Conservation (phyloP, 2,888 invertebrate species). For the Melinopterus prodromus region DNA sequence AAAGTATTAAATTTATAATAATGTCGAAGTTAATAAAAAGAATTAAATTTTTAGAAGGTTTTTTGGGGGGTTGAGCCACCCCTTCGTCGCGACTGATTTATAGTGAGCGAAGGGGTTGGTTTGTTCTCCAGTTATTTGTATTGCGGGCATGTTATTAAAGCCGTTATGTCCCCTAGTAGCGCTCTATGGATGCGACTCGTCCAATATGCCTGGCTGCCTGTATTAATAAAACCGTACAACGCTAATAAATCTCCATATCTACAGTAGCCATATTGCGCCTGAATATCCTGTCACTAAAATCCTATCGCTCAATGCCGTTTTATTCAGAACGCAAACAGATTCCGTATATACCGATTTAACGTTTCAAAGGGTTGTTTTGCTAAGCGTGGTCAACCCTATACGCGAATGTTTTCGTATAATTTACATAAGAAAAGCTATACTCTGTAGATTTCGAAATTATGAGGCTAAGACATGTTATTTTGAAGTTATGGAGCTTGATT, state of each 20-base stretch:
- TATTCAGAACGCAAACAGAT: neutral
- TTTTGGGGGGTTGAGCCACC: neutral
- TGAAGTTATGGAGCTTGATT: no score
- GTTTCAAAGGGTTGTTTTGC: neutral
- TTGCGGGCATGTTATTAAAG: conserved; percentile 22
- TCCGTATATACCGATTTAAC: neutral
- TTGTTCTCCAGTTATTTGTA: conserved; percentile 17
- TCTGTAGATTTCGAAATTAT: neutral
- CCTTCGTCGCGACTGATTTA: neutral
- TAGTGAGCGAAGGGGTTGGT: neutral
- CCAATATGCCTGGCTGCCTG: neutral
- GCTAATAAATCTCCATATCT: conserved; percentile 25
- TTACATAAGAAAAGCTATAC: neutral
- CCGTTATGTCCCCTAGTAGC: conserved; percentile 10
- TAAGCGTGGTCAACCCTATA: neutral
- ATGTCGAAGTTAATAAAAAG: neutral
- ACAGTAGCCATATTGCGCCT: conserved; percentile 20
- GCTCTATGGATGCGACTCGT: neutral
- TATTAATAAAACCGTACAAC: conserved; percentile 17
- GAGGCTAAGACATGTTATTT: no score
- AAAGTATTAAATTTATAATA: neutral
- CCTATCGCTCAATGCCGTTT: conserved; percentile 19
- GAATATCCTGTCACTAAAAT: conserved; percentile 16
- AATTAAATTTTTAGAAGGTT: neutral
- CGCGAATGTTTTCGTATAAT: neutral